Conservation (phyloP, 2,888 invertebrate species). For the Archaeoteleia sp. region DNA sequence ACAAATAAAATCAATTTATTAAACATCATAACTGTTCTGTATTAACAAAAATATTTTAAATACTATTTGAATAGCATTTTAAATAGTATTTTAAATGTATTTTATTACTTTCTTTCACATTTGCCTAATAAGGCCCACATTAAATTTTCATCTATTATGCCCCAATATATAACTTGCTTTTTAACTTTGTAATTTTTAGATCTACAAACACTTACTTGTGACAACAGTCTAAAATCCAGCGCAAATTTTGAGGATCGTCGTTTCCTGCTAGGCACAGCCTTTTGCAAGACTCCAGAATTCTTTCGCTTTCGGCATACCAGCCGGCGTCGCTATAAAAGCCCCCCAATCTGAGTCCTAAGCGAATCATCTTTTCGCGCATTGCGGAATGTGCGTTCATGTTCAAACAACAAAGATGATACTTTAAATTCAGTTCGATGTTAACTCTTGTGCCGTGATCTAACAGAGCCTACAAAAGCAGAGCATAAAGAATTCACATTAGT, state of each 20-base stretch:
- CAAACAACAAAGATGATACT: slow-evolving; percentile 64
- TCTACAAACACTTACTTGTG: slow-evolving; percentile 75
- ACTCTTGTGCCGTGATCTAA: slow-evolving; percentile 81
- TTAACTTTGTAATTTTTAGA: no score
- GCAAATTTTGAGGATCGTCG: slow-evolving; percentile 78
- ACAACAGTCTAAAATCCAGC: slow-evolving; percentile 87
- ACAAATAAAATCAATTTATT: no score
- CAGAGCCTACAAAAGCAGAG: slow-evolving; percentile 74
- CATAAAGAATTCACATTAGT: neutral
- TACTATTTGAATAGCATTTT: no score
- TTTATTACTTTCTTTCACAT: no score
- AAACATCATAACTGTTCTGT: no score
- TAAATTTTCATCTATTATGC: no score
- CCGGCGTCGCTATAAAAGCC: slow-evolving; percentile 92
- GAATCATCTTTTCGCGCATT: slow-evolving; percentile 63
- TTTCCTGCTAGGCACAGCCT: slow-evolving; percentile 79
- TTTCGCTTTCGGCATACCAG: slow-evolving; percentile 87
- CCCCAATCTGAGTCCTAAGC: slow-evolving; percentile 75
- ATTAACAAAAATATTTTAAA: no score
- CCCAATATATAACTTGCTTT: no score
- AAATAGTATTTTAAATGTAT: no score
- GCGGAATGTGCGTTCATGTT: slow-evolving; percentile 55
- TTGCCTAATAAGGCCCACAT: no score
- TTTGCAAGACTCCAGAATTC: slow-evolving; percentile 82
- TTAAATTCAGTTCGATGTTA: slow-evolving; percentile 74